Conservation (phyloP, 2,113 vertebrate genomes). For the Chaetodon auriga region DNA sequence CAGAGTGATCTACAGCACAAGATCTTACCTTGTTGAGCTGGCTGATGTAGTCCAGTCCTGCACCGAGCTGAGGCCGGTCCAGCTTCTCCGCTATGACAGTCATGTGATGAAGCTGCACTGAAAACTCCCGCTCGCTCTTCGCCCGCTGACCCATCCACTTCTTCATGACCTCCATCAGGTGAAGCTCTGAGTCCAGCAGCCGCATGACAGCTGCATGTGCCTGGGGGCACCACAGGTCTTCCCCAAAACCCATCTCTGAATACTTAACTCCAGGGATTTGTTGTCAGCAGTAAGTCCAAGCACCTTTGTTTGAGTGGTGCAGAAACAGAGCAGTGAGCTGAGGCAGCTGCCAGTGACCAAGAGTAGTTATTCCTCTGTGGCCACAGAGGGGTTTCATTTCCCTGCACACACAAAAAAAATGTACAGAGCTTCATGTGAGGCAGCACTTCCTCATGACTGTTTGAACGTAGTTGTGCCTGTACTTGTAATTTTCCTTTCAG, state of each 20-base stretch:
- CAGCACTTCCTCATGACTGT: constrained; percentile 67
- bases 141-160: constrained; percentile 96
- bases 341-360: constrained; percentile 50
- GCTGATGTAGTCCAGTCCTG: constrained; percentile 79
- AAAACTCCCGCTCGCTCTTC: constrained; percentile 94
- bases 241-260: constrained; percentile 89
- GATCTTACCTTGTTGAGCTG: constrained; percentile 88
- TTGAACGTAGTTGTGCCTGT: constrained; percentile 7
- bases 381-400: constrained; percentile 66
- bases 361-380: constrained; percentile 20
- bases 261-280: neutral
- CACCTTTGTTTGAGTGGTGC: neutral
- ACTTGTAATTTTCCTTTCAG: constrained; percentile 37
- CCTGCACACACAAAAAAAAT: constrained; percentile 24
- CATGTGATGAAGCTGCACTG: constrained; percentile 92
- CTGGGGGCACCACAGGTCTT: constrained; percentile 90
- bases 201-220: constrained; percentile 89
- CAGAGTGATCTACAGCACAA: neutral
- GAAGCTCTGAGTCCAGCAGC: constrained; percentile 93
- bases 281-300: neutral
- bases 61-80: constrained; percentile 82
- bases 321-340: constrained; percentile 3
- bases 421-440: neutral
- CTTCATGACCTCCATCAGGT: constrained; percentile 94
- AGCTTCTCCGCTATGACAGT: constrained; percentile 86